phyloP scores from a whole-genome alignment of 2,113 vertebrate species.

The Synchiropus splendidus region DNA sequence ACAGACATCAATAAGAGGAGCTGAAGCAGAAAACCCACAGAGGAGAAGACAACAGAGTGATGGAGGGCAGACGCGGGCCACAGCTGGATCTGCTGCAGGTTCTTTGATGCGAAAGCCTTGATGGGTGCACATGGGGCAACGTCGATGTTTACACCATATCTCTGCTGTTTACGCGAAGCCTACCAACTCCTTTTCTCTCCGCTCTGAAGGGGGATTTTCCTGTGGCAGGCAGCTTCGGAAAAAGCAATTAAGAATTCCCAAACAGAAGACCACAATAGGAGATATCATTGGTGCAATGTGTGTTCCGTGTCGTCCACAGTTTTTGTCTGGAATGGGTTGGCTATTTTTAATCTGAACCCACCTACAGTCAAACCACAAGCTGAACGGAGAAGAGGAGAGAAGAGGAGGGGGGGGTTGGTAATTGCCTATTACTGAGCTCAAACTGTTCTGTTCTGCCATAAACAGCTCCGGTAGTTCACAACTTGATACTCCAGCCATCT shows the following conservation, averaged over 20 bases:
- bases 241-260: conserved; percentile 70
- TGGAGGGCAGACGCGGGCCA: conserved; percentile 42
- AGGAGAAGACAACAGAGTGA: conserved; percentile 37
- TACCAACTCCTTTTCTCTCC: conserved; percentile 41
- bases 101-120: conserved; percentile 54
- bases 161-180: conserved; percentile 52
- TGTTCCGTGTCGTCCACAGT: conserved; percentile 51
- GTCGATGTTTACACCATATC: conserved; percentile 48
- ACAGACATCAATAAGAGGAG: conserved; percentile 54
- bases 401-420: conserved; percentile 40
- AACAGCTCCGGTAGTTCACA: conserved; percentile 54
- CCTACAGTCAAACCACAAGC: conserved; percentile 54
- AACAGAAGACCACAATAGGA: conserved; percentile 65
- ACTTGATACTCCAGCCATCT: conserved; percentile 50
- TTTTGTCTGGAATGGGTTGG: conserved; percentile 50
- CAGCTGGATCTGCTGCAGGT: conserved; percentile 50
- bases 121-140: conserved; percentile 52
- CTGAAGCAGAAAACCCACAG: conserved; percentile 55
- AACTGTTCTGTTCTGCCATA: conserved; percentile 54
- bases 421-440: conserved; percentile 60
- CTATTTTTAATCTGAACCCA: conserved; percentile 69
- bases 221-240: conserved; percentile 63
- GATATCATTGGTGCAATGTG: conserved; percentile 56
- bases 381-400: conserved; percentile 37
- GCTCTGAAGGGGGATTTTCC: conserved; percentile 66